These are phyloP conservation scores for Diaphora mendica DNA, from an alignment of 2,888 invertebrate genomes.

Conservation along the genomic window DNA sequence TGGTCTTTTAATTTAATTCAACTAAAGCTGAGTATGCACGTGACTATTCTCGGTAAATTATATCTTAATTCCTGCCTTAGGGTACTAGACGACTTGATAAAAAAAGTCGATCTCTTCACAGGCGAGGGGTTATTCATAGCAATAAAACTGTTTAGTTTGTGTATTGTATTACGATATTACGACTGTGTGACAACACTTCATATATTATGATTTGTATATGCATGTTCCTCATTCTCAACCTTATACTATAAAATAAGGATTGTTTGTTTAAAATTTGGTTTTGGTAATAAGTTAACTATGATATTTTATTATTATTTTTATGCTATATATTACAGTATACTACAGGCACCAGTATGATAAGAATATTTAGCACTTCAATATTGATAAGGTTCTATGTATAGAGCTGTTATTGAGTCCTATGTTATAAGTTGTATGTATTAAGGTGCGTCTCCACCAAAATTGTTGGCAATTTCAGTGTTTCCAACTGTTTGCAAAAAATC, in stretches of 20 bases:
- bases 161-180: conserved; percentile 4
- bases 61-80: neutral
- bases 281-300: conserved; percentile 36
- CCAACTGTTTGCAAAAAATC: no score
- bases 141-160: conserved; percentile 4
- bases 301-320: conserved; percentile 32
- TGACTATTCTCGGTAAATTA: neutral
- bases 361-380: conserved; percentile 40
- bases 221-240: neutral
- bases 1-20: neutral
- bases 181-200: neutral
- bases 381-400: conserved; percentile 38
- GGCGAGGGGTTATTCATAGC: no score
- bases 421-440: conserved; percentile 30
- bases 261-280: conserved; percentile 25
- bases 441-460: no score
- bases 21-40: neutral
- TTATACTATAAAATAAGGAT: neutral
- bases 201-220: neutral
- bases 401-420: conserved; percentile 24
- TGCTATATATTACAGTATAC: conserved; percentile 35
- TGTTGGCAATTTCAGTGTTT: no score
- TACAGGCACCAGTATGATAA: conserved; percentile 41
- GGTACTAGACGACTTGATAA: neutral
- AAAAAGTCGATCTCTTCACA: conserved; percentile 4